Conservation (phyloP, 2,113 vertebrate species). For the Lates calcarifer region DNA sequence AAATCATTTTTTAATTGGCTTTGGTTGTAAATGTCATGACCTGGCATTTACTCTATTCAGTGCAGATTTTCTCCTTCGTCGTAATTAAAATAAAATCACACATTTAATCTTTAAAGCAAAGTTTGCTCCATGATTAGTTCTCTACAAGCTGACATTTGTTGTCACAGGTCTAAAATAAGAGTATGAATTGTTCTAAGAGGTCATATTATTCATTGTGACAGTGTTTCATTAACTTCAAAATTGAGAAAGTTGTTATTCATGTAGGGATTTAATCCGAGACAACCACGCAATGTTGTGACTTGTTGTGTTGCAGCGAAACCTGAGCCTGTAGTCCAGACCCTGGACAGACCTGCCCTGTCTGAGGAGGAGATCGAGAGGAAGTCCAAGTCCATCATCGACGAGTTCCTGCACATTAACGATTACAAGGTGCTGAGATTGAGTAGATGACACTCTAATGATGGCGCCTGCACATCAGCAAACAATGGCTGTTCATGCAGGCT, state of each 20-base stretch:
- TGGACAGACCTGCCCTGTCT: slow-evolving; percentile 85
- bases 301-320: slow-evolving; percentile 82
- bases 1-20: no score
- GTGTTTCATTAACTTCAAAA: neutral
- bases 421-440: slow-evolving; percentile 88
- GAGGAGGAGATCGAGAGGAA: slow-evolving; percentile 95
- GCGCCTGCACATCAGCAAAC: neutral
- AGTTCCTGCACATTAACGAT: slow-evolving; percentile 98
- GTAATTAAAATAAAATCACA: no score
- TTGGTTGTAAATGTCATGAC: no score
- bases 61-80: no score
- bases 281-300: neutral
- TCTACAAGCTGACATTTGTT: no score
- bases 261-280: no score
- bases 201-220: no score
- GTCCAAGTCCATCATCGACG: slow-evolving; percentile 95
- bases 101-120: no score
- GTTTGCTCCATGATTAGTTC: no score
- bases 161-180: no score
- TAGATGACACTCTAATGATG: neutral
- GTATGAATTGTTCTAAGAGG: no score
- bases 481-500: neutral
- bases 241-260: neutral
- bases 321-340: slow-evolving; percentile 81
- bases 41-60: no score